These are phyloP conservation scores for Brachionus rotundiformis DNA, from an alignment of 1,140 invertebrate species.

Conservation along the genomic window DNA sequence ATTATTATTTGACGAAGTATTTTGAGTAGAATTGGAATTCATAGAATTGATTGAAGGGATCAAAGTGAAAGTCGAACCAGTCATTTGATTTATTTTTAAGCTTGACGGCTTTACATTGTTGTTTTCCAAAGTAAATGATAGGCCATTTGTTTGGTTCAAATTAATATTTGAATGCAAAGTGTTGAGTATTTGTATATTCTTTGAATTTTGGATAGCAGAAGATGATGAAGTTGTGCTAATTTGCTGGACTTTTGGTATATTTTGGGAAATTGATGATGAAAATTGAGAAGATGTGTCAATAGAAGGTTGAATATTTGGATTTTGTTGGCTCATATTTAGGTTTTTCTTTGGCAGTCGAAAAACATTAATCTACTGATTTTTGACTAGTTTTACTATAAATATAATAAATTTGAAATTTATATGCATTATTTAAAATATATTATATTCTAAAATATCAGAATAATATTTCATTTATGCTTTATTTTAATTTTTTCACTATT, in stretches of 20 bases:
- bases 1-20: not conserved
- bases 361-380: not conserved
- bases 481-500: not conserved
- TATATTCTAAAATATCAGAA: not conserved
- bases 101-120: not conserved
- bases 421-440: not conserved
- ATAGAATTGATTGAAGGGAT: not conserved
- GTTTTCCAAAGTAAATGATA: conserved; percentile 4
- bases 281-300: not conserved
- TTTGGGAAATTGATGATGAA: not conserved
- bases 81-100: conserved; percentile 32
- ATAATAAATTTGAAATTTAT: not conserved
- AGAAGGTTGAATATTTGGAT: not conserved
- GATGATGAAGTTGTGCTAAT: not conserved
- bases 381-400: not conserved
- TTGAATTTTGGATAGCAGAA: not conserved
- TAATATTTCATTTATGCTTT: not conserved
- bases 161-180: not conserved
- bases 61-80: not conserved
- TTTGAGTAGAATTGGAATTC: not conserved
- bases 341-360: not conserved
- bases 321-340: conserved; percentile 4
- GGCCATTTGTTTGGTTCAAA: not conserved
- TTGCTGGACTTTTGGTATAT: conserved; percentile 15
- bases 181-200: conserved; percentile 41